Evolutionary conservation across 2,888 invertebrate genomes (phyloP).

Genomic region (Pseudococcus longispinus): DNA sequence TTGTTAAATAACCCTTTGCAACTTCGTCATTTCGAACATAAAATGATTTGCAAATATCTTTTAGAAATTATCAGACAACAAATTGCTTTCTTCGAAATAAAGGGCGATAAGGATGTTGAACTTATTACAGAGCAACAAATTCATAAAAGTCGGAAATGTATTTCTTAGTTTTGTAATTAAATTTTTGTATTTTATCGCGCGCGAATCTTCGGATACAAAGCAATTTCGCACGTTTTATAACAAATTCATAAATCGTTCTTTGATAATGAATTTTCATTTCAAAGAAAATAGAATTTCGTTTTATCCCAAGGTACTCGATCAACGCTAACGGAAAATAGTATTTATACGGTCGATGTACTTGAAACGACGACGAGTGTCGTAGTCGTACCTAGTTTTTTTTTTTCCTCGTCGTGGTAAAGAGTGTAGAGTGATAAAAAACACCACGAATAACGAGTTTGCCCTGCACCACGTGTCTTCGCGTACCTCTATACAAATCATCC

Average conservation of each 20-base stretch:
- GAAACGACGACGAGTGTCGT: neutral
- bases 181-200: neutral
- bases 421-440: neutral
- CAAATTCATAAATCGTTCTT: conserved; percentile 28
- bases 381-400: neutral
- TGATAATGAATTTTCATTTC: conserved; percentile 28
- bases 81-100: neutral
- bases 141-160: conserved; percentile 27
- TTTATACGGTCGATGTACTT: neutral
- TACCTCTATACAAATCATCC: neutral
- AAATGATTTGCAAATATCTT: neutral
- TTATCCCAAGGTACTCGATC: neutral
- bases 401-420: neutral
- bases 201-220: neutral
- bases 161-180: conserved; percentile 14
- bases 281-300: conserved; percentile 9
- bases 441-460: neutral
- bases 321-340: neutral
- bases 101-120: neutral
- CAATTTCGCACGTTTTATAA: conserved; percentile 20
- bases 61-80: neutral
- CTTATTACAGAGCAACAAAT: neutral
- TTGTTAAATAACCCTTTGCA: neutral
- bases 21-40: neutral
- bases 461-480: neutral